Conservation (phyloP, 2,113 vertebrate species). For the Eulacestoma nigropectus region DNA sequence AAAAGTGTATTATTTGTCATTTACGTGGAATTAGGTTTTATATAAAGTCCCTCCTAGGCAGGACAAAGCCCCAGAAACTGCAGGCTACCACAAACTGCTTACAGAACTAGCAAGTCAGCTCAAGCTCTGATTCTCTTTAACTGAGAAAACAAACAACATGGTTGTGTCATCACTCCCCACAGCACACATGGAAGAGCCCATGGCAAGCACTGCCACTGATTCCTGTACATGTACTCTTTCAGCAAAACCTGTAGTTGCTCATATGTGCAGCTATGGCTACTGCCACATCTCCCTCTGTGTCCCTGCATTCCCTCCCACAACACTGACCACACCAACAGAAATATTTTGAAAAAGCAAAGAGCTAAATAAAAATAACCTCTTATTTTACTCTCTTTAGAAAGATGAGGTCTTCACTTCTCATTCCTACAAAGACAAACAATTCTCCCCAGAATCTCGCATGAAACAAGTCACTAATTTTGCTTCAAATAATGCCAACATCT, state of each 20-base stretch:
- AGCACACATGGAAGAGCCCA: background rate
- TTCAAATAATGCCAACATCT: background rate
- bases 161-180: accelerated
- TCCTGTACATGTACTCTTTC: background rate
- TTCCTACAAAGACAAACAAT: background rate
- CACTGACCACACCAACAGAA: background rate
- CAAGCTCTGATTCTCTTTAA: background rate
- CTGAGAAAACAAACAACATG: background rate
- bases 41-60: background rate
- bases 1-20: background rate
- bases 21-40: background rate
- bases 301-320: background rate
- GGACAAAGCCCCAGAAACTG: background rate
- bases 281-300: background rate
- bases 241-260: background rate
- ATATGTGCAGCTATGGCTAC: background rate
- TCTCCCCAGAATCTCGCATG: accelerated
- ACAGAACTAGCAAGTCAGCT: background rate
- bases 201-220: background rate
- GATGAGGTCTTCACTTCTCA: background rate
- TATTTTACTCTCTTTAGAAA: background rate
- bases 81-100: background rate
- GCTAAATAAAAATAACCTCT: background rate
- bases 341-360: background rate
- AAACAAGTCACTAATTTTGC: background rate